Evolutionary conservation across 2,888 invertebrate genomes (phyloP), one percentile per base, ranked within the genome.

Genomic region (Trachelus stipa): DNA sequence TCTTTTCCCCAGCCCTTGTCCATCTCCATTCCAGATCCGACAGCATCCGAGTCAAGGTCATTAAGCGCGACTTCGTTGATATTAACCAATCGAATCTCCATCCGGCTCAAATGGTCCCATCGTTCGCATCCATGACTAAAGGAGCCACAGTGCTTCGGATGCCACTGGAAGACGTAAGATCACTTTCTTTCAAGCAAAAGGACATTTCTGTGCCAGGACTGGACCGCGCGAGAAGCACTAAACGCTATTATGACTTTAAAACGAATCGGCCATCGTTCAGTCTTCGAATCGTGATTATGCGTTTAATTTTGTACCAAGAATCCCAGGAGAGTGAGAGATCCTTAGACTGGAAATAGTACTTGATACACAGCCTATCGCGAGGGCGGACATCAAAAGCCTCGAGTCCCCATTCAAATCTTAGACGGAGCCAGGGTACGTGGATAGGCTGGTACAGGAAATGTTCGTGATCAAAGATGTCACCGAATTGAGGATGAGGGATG

Each of bases 391-490:
- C 90, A 90, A 90, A 90, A 89, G 89, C 85, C 83, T 83, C 80
- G 86, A 83, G 81, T 83, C 84, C 83, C 87, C 84, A 90, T 90
- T 89, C 86, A 89, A 85, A 89, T 90, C 87, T 87, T 87, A 87
- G 87, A 87, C 80, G 87, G 81, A 78, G 77, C 75, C 76, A 76
- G 69, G 74, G 79, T 79, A 83, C 79, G 80, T 83, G 85, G 84
- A 85, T 84, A 84, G 83, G 81, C 77, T 80, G 84, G 80, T 85
- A 80, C 83, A 79, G 78, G 82, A 84, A 86, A 89, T 84, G 86
- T 85, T 85, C 86, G 86, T 90, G 90, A 89, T 90, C 89, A 90
- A 90, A 90, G 90, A 89, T 89, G 89, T 87, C 86, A 85, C 83
- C 83, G 83, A 81, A 84, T 78, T 78, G 81, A 81, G 81, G 75